Evolutionary conservation across 2,888 invertebrate genomes (phyloP).

Genomic region (Julus scanicus): DNA sequence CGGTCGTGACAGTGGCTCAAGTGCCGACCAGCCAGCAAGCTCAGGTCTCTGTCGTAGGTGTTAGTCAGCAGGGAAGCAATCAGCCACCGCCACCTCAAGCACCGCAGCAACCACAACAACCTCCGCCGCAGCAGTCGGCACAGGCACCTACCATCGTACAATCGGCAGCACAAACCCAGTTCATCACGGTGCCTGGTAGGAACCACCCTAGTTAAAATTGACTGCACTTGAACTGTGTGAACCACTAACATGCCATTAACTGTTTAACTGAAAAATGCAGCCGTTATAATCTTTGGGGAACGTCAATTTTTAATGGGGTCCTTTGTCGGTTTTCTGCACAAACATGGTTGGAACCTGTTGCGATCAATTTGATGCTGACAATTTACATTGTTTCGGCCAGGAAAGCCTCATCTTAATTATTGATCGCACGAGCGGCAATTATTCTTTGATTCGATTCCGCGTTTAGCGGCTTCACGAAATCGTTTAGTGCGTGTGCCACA

Average conservation of each 20-base stretch:
- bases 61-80: slow-evolving; percentile 53
- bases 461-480: background rate
- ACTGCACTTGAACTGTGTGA: slow-evolving; percentile 8
- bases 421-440: slow-evolving; percentile 24
- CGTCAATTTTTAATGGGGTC: background rate
- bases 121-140: slow-evolving; percentile 47
- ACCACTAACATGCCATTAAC: slow-evolving; percentile 30
- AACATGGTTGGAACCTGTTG: background rate
- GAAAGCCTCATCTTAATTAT: background rate
- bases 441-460: background rate
- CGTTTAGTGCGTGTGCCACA: background rate
- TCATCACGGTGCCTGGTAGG: slow-evolving; percentile 60
- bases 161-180: slow-evolving; percentile 59
- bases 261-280: background rate
- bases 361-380: background rate
- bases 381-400: background rate
- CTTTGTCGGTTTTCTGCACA: background rate
- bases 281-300: background rate
- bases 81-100: slow-evolving; percentile 48
- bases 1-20: slow-evolving; percentile 55
- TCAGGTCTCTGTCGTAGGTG: slow-evolving; percentile 48
- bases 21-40: slow-evolving; percentile 52
- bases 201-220: background rate
- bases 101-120: slow-evolving; percentile 47
- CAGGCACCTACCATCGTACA: slow-evolving; percentile 58